Evolutionary conservation across 2,797 vertebrate species (phyloP).

Genomic region (Amniataba percoides): DNA sequence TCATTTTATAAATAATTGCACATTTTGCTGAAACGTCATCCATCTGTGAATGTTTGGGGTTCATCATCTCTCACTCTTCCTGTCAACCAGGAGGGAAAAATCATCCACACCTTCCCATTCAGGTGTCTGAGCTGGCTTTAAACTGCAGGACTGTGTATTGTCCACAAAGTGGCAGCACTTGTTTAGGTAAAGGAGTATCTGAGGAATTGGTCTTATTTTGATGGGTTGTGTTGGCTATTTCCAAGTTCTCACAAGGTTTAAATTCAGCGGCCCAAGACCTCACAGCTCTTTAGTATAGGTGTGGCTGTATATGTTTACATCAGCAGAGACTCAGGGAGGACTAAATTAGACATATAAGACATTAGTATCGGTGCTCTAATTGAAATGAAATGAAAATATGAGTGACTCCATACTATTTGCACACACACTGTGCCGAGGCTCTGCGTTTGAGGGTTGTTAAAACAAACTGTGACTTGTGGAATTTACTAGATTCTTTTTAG

Average conservation of each 20-base stretch:
- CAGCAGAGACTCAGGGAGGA: slow-evolving; percentile 18
- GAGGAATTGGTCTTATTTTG: not conserved
- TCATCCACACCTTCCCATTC: not conserved
- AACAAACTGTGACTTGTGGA: slow-evolving; percentile 37
- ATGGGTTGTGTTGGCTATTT: not conserved
- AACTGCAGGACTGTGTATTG: not conserved
- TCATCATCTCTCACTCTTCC: not conserved
- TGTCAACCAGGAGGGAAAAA: not conserved
- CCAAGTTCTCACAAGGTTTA: slow-evolving; percentile 3
- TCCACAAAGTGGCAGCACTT: slow-evolving; percentile 65
- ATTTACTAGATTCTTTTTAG: slow-evolving; percentile 24
- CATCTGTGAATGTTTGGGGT: not conserved
- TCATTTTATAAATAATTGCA: not conserved
- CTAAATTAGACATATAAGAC: slow-evolving; percentile 28
- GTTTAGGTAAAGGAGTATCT: not conserved
- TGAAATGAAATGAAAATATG: slow-evolving; percentile 27
- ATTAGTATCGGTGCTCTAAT: slow-evolving; percentile 56
- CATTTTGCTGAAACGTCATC: not conserved
- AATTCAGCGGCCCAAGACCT: not conserved
- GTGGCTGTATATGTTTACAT: slow-evolving; percentile 20
- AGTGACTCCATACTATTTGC: slow-evolving; percentile 21
- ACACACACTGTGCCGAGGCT: slow-evolving; percentile 10
- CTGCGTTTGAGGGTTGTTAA: slow-evolving; percentile 38
- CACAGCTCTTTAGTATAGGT: slow-evolving; percentile 2
- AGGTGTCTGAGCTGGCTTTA: not conserved